Evolutionary conservation across 2,797 vertebrate genomes (phyloP), one percentile per base, ranked within the genome.

Genomic region (Lepilemur ruficaudatus): DNA sequence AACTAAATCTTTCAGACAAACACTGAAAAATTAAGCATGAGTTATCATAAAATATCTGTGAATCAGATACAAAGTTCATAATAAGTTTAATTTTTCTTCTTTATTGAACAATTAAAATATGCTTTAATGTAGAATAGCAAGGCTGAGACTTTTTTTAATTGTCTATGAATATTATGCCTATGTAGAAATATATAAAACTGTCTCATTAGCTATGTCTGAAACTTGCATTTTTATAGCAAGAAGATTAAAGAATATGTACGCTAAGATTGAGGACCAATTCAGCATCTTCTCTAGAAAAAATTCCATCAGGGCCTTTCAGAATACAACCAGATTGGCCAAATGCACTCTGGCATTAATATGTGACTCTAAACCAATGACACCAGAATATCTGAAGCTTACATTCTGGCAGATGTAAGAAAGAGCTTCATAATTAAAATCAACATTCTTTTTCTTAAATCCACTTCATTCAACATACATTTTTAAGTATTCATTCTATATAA

Each of bases 41-140:
- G 15, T 55, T 89, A 75, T 25, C 67, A 80, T 32, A 52, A 91
- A 78, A 69, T 76, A 89, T 50, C 38, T 85, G 52, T 48, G 69
- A 96, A 89, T 91, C n/a, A 48, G 5, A 50, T 38, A 59, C 12
- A 69, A 90, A 82, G 61, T 92, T 76, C 46, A 78, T 35, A 69
- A 23, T 84, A 63, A 73, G 8, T n/a, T 94, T 86, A 85, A 67
- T 89, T 92, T 95, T 81, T 30, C 55, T 57, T 82, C 3, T 81
- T 93, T 88, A 57, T 25, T 48, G 30, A 17, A 3, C 30, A 90
- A 92, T 79, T 67, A 95, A 82, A 85, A 85, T 84, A 94, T 14
- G 61, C 32, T 87, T 95, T 57, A 73, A 59, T 57, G 18, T 46
- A 69, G 17, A 70, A 57, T 9, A 88, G 9, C 28, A 94, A 87